Percentiles rank a stretch among this genome's conserved stretches.
phyloP scores from a whole-genome alignment of 2,797 vertebrate genomes.

The Sebastes dallii region DNA sequence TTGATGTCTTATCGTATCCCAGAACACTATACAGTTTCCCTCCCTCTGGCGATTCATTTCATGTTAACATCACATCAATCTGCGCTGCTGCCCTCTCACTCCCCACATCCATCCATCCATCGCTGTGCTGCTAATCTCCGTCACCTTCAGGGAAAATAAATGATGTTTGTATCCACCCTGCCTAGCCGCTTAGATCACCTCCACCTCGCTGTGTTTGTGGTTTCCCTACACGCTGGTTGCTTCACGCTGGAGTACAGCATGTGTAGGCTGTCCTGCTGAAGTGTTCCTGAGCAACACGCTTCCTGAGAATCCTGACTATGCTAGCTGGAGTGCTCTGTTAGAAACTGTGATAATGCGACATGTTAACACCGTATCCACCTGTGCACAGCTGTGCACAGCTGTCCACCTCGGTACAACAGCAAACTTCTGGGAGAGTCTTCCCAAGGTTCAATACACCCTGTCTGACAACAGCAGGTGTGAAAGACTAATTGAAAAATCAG shows the following conservation, averaged over 20 bases:
- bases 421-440: not conserved
- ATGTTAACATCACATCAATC: conserved; percentile 66
- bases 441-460: not conserved
- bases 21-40: conserved; percentile 43
- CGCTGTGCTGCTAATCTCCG: conserved; percentile 44
- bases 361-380: not conserved
- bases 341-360: not conserved
- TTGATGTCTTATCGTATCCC: conserved; percentile 57
- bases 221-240: not conserved
- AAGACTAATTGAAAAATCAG: not conserved
- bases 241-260: not conserved
- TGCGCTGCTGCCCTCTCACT: conserved; percentile 48
- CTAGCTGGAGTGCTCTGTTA: not conserved
- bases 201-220: conserved; percentile 19
- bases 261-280: not conserved
- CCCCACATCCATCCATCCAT: conserved; percentile 28
- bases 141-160: conserved; percentile 62
- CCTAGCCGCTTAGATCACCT: conserved; percentile 28
- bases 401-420: not conserved
- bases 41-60: conserved; percentile 67
- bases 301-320: not conserved
- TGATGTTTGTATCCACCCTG: conserved; percentile 37
- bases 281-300: too few relatives aligned
- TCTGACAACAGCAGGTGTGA: not conserved
- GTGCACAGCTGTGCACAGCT: not conserved